Evolutionary conservation across 2,113 vertebrate species (phyloP).

Genomic region (Aegotheles bennettii): DNA sequence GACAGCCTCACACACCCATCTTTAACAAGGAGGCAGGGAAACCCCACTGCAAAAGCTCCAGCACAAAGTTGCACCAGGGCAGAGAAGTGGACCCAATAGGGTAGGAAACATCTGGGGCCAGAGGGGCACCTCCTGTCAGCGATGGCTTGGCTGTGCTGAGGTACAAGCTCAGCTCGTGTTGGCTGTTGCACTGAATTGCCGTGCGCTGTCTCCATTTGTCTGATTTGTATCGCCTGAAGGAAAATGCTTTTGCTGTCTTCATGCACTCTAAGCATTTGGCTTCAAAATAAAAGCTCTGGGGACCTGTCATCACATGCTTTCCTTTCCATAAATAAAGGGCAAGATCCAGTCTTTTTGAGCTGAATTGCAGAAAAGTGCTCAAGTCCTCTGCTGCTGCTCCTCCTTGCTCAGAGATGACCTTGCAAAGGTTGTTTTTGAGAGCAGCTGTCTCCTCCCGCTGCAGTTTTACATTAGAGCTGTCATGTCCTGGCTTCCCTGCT

Average conservation of each 20-base stretch:
- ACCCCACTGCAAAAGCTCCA: neutral
- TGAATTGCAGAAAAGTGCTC: neutral
- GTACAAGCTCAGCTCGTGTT: neutral
- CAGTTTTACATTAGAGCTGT: neutral
- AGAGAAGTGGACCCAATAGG: neutral
- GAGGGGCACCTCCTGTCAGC: neutral
- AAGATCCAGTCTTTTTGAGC: constrained; percentile 3
- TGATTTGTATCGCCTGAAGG: constrained; percentile 45
- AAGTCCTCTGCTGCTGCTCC: neutral
- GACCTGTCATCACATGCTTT: constrained; percentile 10
- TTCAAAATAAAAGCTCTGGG: constrained; percentile 57
- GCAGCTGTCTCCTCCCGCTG: neutral
- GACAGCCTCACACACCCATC: neutral
- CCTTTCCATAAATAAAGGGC: neutral
- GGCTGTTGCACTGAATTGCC: neutral
- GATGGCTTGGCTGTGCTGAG: accelerated
- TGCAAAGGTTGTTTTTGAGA: constrained; percentile 23
- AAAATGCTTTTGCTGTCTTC: constrained; percentile 51
- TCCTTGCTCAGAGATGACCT: neutral
- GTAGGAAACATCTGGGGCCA: accelerated
- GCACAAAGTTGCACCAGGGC: neutral
- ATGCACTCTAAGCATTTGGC: constrained; percentile 45
- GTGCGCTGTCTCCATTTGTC: constrained; percentile 20
- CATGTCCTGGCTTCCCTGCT: neutral
- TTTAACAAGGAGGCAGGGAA: neutral